A percentile compares a stretch with the other conserved stretches of the same genome.
Evolutionary conservation across 2,797 vertebrate genomes (phyloP).

Genomic region (Ataeniobius toweri): DNA sequence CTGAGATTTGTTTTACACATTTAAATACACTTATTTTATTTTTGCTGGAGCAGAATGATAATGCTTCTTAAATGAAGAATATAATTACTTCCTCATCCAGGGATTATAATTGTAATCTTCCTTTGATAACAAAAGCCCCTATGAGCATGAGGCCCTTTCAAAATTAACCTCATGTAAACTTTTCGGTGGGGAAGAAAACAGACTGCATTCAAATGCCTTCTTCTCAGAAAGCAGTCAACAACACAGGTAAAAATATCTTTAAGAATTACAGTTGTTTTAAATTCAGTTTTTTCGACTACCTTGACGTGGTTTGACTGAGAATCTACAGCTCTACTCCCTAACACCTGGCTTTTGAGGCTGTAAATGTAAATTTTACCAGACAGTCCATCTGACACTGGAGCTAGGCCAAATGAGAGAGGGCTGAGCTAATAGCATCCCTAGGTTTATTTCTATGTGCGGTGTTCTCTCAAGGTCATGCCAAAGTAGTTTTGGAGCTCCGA

Average conservation of each 20-base stretch:
- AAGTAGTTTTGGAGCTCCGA: constrained; percentile 56
- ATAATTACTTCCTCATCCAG: no score
- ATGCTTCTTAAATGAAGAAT: no score
- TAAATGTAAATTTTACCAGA: constrained; percentile 48
- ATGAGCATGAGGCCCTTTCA: not conserved
- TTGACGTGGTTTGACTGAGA: no score
- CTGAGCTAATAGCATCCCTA: constrained; percentile 68
- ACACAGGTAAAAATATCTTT: no score
- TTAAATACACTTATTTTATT: no score
- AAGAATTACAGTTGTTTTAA: no score
- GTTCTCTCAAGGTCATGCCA: constrained; percentile 73
- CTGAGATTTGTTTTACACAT: no score
- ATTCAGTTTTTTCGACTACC: no score
- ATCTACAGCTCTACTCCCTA: constrained; percentile 36
- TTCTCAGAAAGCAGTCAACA: not conserved
- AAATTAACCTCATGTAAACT: not conserved
- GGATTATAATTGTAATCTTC: no score
- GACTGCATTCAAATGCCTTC: not conserved
- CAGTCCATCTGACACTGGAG: constrained; percentile 59
- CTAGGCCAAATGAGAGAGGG: constrained; percentile 62
- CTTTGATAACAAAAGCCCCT: not conserved
- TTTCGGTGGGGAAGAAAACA: not conserved
- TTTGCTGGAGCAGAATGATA: no score
- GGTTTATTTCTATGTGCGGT: constrained; percentile 73
- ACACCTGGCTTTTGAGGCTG: constrained; percentile 39